phyloP scores from a whole-genome alignment of 2,888 invertebrate species.

The Epinotia demarniana region DNA sequence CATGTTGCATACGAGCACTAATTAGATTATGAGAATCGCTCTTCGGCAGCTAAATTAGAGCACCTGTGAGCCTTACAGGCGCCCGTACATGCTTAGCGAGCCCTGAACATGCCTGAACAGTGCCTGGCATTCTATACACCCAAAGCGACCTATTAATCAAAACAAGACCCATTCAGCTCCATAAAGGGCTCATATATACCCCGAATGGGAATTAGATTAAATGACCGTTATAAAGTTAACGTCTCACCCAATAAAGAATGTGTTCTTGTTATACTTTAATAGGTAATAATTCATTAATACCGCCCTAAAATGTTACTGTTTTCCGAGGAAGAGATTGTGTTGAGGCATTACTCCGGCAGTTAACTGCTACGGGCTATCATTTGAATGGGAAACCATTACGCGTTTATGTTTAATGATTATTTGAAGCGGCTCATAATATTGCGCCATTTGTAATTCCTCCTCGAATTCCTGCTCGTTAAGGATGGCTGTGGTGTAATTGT shows the following conservation, averaged over 20 bases:
- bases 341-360: slow-evolving; percentile 76
- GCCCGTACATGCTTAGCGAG: slow-evolving; percentile 6
- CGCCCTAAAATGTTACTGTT: slow-evolving; percentile 76
- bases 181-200: slow-evolving; percentile 48
- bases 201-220: slow-evolving; percentile 54
- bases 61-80: not conserved
- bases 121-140: not conserved
- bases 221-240: slow-evolving; percentile 59
- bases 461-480: slow-evolving; percentile 68
- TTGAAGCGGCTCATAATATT: slow-evolving; percentile 79
- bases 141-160: slow-evolving; percentile 58
- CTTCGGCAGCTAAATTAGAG: slow-evolving; percentile 22
- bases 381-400: slow-evolving; percentile 79
- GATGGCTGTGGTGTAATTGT: slow-evolving; percentile 67
- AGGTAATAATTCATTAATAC: slow-evolving; percentile 80
- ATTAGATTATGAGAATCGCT: slow-evolving; percentile 35
- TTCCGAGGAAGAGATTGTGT: slow-evolving; percentile 75
- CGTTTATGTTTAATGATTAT: slow-evolving; percentile 82
- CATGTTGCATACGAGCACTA: slow-evolving; percentile 31
- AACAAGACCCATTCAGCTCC: slow-evolving; percentile 51
- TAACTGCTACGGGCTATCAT: slow-evolving; percentile 78
- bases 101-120: slow-evolving; percentile 6
- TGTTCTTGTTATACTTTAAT: slow-evolving; percentile 74
- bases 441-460: slow-evolving; percentile 70
- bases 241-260: slow-evolving; percentile 66